Percentiles rank a stretch among this genome's conserved stretches.
Conservation (phyloP, 2,888 invertebrate species). For the Orchesella flavescens region DNA sequence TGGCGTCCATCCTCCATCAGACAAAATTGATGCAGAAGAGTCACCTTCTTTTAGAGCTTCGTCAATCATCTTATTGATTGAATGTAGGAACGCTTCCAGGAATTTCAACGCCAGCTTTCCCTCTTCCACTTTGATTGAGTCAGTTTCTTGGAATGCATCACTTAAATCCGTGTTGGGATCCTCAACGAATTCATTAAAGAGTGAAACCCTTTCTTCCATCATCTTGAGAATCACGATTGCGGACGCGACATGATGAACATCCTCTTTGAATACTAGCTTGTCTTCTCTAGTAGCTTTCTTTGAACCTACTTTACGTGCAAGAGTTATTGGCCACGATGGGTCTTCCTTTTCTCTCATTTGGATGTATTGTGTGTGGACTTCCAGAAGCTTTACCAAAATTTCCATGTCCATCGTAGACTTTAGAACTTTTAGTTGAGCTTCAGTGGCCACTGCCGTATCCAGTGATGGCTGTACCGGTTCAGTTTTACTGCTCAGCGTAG, state of each 20-base stretch:
- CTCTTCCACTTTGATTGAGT: background rate
- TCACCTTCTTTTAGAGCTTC: background rate
- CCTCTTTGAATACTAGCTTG: slow-evolving; percentile 16
- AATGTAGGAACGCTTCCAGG: slow-evolving; percentile 35
- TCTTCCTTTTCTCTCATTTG: slow-evolving; percentile 27
- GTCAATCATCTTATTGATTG: slow-evolving; percentile 30
- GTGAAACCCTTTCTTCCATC: slow-evolving; percentile 43
- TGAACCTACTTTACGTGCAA: slow-evolving; percentile 6
- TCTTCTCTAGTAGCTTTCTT: slow-evolving; percentile 11
- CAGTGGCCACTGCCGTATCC: background rate
- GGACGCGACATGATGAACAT: slow-evolving; percentile 15
- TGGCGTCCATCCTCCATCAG: too few relatives aligned
- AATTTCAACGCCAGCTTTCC: slow-evolving; percentile 25
- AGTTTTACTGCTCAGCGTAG: background rate
- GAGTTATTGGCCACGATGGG: slow-evolving; percentile 20
- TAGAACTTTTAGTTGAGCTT: background rate
- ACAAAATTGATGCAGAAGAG: too few relatives aligned
- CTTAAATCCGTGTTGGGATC: slow-evolving; percentile 8
- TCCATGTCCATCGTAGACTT: slow-evolving; percentile 22
- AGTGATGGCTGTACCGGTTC: background rate
- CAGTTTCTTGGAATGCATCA: background rate
- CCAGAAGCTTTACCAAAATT: slow-evolving; percentile 4
- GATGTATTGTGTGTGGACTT: slow-evolving; percentile 29
- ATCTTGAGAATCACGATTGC: slow-evolving; percentile 29
- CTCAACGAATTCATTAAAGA: slow-evolving; percentile 11